Base-by-base conservation (phyloP, 2,888 invertebrate species). In the Aphelenchoides bicaudatus region DNA sequence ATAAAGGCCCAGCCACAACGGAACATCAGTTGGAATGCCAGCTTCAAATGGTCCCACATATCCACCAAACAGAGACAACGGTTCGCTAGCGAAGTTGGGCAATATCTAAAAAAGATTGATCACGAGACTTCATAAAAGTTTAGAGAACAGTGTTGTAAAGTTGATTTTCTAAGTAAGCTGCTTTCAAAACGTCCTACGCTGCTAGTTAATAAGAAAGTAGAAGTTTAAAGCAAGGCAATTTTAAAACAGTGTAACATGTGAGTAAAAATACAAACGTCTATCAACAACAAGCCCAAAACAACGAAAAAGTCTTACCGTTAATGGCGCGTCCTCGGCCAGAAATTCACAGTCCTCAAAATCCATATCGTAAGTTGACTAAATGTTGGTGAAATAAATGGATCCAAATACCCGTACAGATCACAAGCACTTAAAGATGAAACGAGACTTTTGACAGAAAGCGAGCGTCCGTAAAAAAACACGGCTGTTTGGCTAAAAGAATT, bases 1-100 rank as follows among this genome's bases (percentile, higher is more conserved):
- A 83, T 88, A 88, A 38, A 94, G 83, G 16, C 91, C 98, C 61
- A 96, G 81, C 98, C 98, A 98, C 6, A 98, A 82, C 0, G 98
- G 98, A 10, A 78, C 65, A 3, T 52, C 27, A 19, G 61, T 38
- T 8, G 71, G 68, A n/a, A 71, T 56, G 8, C 74, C 73, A 4
- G 77, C 77, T 39, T 77, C 74, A 48, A 78, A 75, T 3, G 74
- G 72, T 4, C 74, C 76, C 13, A 72, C 56, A 28, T 72, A 70
- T 2, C 74, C 77, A 39, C 63, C 63, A 27, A 78, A 65, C 52
- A 78, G 49, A 34, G 65, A 61, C 21, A 74, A 57, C 5, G 51
- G 58, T 10, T 61, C 59, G 23, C 68, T 65, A 30, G 43, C 68
- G 57, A 76, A 70, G 6, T 67, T 61, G 5, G 76, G 75, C 29